phyloP scores from a whole-genome alignment of 2,797 vertebrate genomes.

The Hozukius guyotensis region DNA sequence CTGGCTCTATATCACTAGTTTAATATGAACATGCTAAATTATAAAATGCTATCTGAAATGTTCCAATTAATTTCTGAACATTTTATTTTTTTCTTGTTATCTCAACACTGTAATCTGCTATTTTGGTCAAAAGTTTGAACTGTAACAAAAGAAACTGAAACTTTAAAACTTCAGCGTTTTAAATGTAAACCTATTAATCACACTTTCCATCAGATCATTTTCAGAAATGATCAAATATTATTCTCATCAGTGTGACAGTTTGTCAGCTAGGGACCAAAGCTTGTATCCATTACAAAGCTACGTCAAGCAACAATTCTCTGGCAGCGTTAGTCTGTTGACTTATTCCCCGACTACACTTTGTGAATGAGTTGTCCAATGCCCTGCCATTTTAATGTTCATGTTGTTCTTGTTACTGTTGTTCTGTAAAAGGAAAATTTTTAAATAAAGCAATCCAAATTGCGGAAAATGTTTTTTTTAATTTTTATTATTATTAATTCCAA shows the following conservation, averaged over 20 bases:
- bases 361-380: conserved; percentile 16
- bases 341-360: not conserved
- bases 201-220: not conserved
- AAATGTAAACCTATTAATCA: conserved; percentile 16
- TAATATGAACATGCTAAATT: conserved; percentile 9
- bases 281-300: not conserved
- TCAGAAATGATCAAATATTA: not conserved
- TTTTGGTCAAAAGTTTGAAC: conserved; percentile 8
- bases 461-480: conserved; percentile 40
- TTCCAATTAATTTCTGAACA: conserved; percentile 25
- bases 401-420: conserved; percentile 36
- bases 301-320: not conserved
- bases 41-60: conserved; percentile 4
- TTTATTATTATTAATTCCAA: conserved; percentile 67
- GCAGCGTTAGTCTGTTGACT: not conserved
- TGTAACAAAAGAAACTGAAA: not conserved
- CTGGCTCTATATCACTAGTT: not conserved
- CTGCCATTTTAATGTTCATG: conserved; percentile 53
- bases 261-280: conserved; percentile 15
- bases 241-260: conserved; percentile 27
- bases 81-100: conserved; percentile 1
- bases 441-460: conserved; percentile 59
- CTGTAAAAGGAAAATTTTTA: conserved; percentile 27
- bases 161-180: not conserved
- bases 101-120: not conserved